Evolutionary conservation across 1,140 invertebrate species (phyloP).

Genomic region (Bombus polaris): DNA sequence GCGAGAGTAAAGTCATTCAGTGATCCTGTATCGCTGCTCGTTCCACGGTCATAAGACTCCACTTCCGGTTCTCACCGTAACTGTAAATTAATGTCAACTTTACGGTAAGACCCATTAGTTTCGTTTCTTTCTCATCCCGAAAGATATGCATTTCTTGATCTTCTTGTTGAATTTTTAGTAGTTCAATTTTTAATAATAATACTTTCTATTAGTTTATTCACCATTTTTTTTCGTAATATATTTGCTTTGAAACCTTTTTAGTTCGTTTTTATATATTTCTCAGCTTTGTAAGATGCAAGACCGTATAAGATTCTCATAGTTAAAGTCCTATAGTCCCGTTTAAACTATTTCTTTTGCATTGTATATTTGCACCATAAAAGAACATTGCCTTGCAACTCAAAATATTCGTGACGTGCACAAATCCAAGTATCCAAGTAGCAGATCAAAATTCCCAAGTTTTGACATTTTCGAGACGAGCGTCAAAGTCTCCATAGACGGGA

Average conservation of each 20-base stretch:
- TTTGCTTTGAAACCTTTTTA: neutral
- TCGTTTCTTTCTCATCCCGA: too few species aligned
- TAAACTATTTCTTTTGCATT: neutral
- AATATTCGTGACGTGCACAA: neutral
- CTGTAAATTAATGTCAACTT: neutral
- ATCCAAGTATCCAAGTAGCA: neutral
- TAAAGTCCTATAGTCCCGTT: neutral
- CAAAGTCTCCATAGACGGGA: neutral
- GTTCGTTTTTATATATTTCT: neutral
- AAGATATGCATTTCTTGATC: neutral
- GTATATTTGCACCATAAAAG: neutral
- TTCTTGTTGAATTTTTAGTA: neutral
- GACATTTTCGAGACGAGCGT: neutral
- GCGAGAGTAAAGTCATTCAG: conserved; percentile 65
- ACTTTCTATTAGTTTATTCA: too few species aligned
- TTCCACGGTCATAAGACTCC: neutral
- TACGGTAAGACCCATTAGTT: neutral
- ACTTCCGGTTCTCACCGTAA: neutral
- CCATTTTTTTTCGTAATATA: neutral
- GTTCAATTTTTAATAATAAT: neutral
- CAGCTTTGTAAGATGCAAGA: too few species aligned
- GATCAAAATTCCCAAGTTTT: neutral
- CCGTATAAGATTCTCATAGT: too few species aligned
- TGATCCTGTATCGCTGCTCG: conserved; percentile 18
- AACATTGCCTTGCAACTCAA: neutral